Evolutionary conservation across 2,797 vertebrate species (phyloP).

Genomic region (Hybognathus amarus): DNA sequence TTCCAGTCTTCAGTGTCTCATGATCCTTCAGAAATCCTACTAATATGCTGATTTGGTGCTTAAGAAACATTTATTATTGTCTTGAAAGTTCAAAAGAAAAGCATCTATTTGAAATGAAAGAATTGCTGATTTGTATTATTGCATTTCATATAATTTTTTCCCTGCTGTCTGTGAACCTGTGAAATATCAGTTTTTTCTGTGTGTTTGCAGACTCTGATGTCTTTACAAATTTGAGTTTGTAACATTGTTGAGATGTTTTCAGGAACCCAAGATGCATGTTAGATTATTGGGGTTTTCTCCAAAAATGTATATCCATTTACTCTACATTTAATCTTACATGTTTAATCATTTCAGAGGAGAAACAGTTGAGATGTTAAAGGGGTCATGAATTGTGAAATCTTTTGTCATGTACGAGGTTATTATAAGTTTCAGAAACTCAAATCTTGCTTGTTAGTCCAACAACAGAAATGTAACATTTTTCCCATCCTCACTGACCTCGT

Average conservation of each 20-base stretch:
- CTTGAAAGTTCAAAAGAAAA: no score
- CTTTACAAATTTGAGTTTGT: not conserved
- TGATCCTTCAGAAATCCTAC: no score
- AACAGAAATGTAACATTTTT: no score
- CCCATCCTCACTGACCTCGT: no score
- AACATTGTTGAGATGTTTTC: not conserved
- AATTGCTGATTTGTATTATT: not conserved
- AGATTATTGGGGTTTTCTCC: not conserved
- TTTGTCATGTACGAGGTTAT: not conserved
- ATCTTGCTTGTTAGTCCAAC: not conserved
- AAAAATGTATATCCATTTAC: not conserved
- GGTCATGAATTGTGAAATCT: not conserved
- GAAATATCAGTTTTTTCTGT: not conserved
- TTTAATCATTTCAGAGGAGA: not conserved
- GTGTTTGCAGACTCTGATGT: not conserved
- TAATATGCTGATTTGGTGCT: no score
- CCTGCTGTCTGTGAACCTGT: not conserved
- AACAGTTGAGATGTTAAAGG: not conserved
- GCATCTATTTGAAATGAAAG: no score
- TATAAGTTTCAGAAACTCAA: no score
- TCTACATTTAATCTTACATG: not conserved
- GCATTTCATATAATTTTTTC: not conserved
- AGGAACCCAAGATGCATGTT: not conserved
- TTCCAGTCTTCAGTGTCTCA: no score
- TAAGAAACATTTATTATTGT: no score